phyloP scores from a whole-genome alignment of 2,113 vertebrate genomes.

The Chamaetylas fuelleborni region DNA sequence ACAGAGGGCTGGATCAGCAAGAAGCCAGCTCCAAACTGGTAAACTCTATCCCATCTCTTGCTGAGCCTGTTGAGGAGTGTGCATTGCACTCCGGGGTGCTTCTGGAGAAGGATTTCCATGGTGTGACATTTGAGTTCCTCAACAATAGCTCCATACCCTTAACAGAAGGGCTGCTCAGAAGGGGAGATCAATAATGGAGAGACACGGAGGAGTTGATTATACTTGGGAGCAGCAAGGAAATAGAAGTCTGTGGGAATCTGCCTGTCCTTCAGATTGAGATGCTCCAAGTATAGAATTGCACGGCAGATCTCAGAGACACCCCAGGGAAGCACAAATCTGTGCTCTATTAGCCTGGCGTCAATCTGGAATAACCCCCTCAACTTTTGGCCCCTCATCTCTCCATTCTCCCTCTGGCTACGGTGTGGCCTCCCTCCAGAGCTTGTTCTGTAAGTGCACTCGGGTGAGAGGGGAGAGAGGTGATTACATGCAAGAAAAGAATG shows the following conservation, averaged over 20 bases:
- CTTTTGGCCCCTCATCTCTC: not conserved
- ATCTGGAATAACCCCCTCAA: not conserved
- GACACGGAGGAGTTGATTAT: not conserved
- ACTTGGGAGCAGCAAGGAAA: not conserved
- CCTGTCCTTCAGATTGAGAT: not conserved
- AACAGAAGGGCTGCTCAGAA: not conserved
- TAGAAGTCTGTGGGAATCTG: not conserved
- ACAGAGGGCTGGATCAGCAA: not conserved
- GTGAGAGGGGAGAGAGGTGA: not conserved
- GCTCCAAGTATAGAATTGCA: not conserved
- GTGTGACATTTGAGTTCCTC: not conserved
- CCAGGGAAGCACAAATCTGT: not conserved
- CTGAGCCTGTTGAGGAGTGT: not conserved
- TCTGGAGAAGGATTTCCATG: not conserved
- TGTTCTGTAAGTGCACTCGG: not conserved
- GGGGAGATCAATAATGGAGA: not conserved
- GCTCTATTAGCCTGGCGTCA: not conserved
- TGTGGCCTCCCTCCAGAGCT: not conserved
- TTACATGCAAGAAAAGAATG: constrained; percentile 35
- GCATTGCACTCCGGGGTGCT: not conserved
- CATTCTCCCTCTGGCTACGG: not conserved
- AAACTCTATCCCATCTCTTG: not conserved
- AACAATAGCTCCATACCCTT: not conserved
- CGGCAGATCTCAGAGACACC: not conserved
- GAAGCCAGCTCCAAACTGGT: not conserved